phyloP scores from a whole-genome alignment of 1,140 invertebrate species.

The Drosophila miranda region DNA sequence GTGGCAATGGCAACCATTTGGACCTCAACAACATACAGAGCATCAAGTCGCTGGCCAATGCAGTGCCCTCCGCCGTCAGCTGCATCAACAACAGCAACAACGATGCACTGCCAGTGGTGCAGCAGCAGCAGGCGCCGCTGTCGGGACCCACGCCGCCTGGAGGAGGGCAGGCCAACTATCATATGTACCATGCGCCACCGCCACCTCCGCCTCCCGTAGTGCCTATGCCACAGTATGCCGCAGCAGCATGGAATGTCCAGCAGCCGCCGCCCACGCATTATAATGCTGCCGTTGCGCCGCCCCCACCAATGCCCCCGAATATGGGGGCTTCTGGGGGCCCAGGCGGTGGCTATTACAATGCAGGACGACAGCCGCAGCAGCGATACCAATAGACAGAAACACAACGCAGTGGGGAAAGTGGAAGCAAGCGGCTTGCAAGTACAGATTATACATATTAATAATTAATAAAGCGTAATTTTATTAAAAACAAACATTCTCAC shows the following conservation, averaged over 20 bases:
- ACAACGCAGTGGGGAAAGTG: neutral
- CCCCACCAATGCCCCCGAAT: constrained; percentile 61
- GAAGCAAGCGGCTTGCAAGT: neutral
- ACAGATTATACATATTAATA: constrained; percentile 41
- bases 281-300: constrained; percentile 37
- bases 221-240: constrained; percentile 51
- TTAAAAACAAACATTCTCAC: constrained; percentile 57
- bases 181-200: constrained; percentile 66
- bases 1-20: constrained; percentile 42
- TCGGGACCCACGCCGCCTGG: too few relatives aligned
- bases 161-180: constrained; percentile 38
- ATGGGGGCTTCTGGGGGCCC: constrained; percentile 17
- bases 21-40: constrained; percentile 62
- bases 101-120: constrained; percentile 62
- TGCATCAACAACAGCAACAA: constrained; percentile 3
- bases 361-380: constrained; percentile 51
- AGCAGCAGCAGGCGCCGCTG: constrained; percentile 10
- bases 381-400: constrained; percentile 39
- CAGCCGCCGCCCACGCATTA: constrained; percentile 62
- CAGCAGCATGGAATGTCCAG: constrained; percentile 46
- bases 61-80: constrained; percentile 44
- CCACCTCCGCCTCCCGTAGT: constrained; percentile 68
- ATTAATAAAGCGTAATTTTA: constrained; percentile 77
- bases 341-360: constrained; percentile 56
- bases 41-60: constrained; percentile 57